Conservation (phyloP, 2,888 invertebrate genomes). For the Dryobota labecula region DNA sequence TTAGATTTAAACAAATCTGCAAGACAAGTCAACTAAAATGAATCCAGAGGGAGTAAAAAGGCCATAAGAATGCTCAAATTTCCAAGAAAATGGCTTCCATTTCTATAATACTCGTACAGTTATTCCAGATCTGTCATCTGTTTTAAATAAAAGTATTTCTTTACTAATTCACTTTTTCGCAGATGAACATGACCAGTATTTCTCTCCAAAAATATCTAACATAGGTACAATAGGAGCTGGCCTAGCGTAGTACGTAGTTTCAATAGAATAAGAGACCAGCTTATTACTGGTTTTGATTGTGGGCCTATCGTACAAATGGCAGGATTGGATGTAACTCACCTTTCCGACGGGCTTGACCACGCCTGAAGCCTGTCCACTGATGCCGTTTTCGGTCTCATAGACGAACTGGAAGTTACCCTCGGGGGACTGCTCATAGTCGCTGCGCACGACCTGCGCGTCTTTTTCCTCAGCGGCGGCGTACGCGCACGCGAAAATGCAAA, state of each 20-base stretch:
- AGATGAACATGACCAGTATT: no score
- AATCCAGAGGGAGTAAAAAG: not conserved
- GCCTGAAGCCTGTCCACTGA: slow-evolving; percentile 85
- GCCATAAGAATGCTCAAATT: not conserved
- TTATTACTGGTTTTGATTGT: not conserved
- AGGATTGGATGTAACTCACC: slow-evolving; percentile 51
- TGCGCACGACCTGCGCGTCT: slow-evolving; percentile 60
- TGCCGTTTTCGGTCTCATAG: slow-evolving; percentile 91
- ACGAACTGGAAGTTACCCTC: slow-evolving; percentile 87
- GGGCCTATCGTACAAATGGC: not conserved
- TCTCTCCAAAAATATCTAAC: not conserved
- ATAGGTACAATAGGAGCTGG: not conserved
- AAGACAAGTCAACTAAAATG: not conserved
- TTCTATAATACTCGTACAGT: no score
- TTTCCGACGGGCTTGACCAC: slow-evolving; percentile 68
- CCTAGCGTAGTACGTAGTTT: not conserved
- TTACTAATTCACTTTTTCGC: not conserved
- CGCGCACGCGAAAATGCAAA: slow-evolving; percentile 71
- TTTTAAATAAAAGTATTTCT: not conserved
- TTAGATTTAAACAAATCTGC: not conserved
- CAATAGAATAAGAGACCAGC: not conserved
- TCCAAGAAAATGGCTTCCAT: not conserved
- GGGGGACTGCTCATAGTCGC: slow-evolving; percentile 78
- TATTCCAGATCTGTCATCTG: not conserved
- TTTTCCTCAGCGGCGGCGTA: slow-evolving; percentile 62